Percentiles rank a stretch among this genome's conserved stretches.
Evolutionary conservation across 2,888 invertebrate genomes (phyloP).

Genomic region (Cephus spinipes): DNA sequence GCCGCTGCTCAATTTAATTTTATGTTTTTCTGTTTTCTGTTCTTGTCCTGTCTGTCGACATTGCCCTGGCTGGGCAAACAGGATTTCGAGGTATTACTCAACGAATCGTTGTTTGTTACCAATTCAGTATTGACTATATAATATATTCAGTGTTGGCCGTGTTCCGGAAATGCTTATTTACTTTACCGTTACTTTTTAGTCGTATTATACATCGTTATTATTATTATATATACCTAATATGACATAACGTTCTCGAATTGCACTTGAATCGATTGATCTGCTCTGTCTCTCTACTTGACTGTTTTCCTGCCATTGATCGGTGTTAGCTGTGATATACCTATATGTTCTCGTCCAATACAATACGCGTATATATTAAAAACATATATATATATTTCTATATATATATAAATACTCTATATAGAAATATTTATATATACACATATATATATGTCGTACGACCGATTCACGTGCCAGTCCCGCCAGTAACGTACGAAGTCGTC

Average conservation of each 20-base stretch:
- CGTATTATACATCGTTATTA: slow-evolving; percentile 29
- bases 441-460: background rate
- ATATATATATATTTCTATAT: too few relatives aligned
- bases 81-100: slow-evolving; percentile 86
- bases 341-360: background rate
- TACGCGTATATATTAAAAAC: background rate
- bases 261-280: slow-evolving; percentile 58
- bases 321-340: slow-evolving; percentile 57
- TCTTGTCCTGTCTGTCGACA: slow-evolving; percentile 77
- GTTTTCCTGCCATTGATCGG: slow-evolving; percentile 59
- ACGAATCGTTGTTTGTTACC: slow-evolving; percentile 61
- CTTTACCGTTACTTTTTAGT: slow-evolving; percentile 47
- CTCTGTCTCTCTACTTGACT: slow-evolving; percentile 55
- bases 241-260: slow-evolving; percentile 44
- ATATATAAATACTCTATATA: background rate
- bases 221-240: slow-evolving; percentile 30
- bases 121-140: slow-evolving; percentile 55
- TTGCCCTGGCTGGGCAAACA: slow-evolving; percentile 75
- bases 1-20: slow-evolving; percentile 51
- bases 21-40: slow-evolving; percentile 76
- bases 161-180: slow-evolving; percentile 61
- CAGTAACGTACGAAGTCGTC: background rate
- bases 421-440: background rate
- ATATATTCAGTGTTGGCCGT: slow-evolving; percentile 60
- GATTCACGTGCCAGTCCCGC: slow-evolving; percentile 4